A percentile compares a stretch with the other conserved stretches of the same genome.
phyloP scores from a whole-genome alignment of 1,140 invertebrate genomes.

The Caenorhabditis tropicalis region DNA sequence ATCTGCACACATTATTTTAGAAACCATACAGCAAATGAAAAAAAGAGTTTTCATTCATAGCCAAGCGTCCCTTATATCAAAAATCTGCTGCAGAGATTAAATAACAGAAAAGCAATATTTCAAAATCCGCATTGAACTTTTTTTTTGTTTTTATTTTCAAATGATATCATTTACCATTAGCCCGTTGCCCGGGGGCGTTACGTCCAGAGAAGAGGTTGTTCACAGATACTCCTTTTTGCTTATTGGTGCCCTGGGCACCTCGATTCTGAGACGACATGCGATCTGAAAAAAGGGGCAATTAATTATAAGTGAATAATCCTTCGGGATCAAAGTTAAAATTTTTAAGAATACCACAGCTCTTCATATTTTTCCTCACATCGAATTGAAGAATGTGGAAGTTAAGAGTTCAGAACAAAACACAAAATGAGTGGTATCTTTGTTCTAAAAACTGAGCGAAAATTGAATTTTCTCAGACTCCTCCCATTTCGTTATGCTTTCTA shows the following conservation, averaged over 20 bases:
- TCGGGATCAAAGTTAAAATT: too few relatives aligned
- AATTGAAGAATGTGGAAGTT: too few relatives aligned
- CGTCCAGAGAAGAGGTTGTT: slow-evolving; percentile 67
- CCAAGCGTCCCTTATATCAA: too few relatives aligned
- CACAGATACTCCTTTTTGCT: slow-evolving; percentile 68
- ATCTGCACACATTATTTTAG: too few relatives aligned
- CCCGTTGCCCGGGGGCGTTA: slow-evolving; percentile 54
- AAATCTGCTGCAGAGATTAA: too few relatives aligned
- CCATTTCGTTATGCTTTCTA: background rate
- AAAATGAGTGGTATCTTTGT: background rate
- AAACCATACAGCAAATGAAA: too few relatives aligned
- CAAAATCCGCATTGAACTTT: too few relatives aligned
- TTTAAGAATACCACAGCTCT: too few relatives aligned
- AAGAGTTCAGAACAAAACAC: background rate
- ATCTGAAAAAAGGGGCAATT: slow-evolving; percentile 32
- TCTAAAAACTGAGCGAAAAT: background rate
- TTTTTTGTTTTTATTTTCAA: slow-evolving; percentile 13
- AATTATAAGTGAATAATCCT: too few relatives aligned
- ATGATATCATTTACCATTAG: slow-evolving; percentile 55
- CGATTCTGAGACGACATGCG: slow-evolving; percentile 53
- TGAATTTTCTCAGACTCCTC: background rate
- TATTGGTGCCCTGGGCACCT: slow-evolving; percentile 64
- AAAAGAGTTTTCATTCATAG: too few relatives aligned
- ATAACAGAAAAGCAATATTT: too few relatives aligned
- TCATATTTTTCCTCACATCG: too few relatives aligned